These are phyloP conservation scores for Lordiphosa mommai DNA, from an alignment of 1,140 invertebrate genomes.

Conservation along the genomic window DNA sequence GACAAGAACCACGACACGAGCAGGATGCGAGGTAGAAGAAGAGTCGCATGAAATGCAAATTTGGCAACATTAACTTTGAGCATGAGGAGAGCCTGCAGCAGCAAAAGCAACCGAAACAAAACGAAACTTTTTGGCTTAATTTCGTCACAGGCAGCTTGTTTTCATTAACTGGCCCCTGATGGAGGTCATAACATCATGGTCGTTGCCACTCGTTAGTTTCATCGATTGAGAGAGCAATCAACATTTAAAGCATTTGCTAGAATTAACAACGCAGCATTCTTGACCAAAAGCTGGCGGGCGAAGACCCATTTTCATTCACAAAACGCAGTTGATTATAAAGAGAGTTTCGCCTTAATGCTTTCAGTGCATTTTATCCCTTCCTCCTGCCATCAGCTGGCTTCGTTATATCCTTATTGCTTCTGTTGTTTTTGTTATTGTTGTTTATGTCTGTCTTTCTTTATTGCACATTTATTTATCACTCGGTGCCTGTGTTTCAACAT, in stretches of 20 bases:
- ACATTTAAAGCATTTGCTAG: slow-evolving; percentile 60
- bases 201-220: slow-evolving; percentile 59
- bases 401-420: slow-evolving; percentile 1
- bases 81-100: slow-evolving; percentile 2
- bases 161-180: slow-evolving; percentile 62
- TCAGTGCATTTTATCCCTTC: slow-evolving; percentile 31
- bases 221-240: slow-evolving; percentile 68
- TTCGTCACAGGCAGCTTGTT: slow-evolving; percentile 70
- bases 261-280: slow-evolving; percentile 47
- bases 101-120: slow-evolving; percentile 27
- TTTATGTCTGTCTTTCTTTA: slow-evolving; percentile 54
- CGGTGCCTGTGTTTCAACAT: slow-evolving; percentile 38
- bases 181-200: slow-evolving; percentile 24
- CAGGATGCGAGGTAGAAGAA: slow-evolving; percentile 17
- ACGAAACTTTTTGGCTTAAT: slow-evolving; percentile 46
- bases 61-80: slow-evolving; percentile 56
- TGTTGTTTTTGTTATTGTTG: slow-evolving; percentile 29
- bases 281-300: not conserved
- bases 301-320: slow-evolving; percentile 26
- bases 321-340: slow-evolving; percentile 60
- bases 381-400: slow-evolving; percentile 12
- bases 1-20: slow-evolving; percentile 27
- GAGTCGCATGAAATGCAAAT: slow-evolving; percentile 72
- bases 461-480: slow-evolving; percentile 67
- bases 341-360: slow-evolving; percentile 46